Evolutionary conservation across 2,888 invertebrate genomes (phyloP), one percentile per base, ranked within the genome.

Genomic region (Sminthurinus aureus): DNA sequence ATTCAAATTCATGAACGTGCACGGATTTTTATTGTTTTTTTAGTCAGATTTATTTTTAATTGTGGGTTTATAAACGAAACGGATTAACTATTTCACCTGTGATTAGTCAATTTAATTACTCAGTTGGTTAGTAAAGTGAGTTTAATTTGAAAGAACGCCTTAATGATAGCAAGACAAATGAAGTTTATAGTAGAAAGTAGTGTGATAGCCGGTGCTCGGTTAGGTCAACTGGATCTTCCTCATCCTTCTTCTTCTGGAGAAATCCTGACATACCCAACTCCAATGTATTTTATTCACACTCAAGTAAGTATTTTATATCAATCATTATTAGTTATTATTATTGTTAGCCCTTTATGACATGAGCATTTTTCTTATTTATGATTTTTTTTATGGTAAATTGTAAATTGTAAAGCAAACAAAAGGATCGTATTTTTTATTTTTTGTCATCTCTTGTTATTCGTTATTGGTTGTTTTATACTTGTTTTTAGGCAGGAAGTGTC

Each of bases 401-500:
- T n/a, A n/a, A n/a, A n/a, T 24, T 75, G 75, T 69, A 4, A 24
- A 22, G 2, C 1, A 66, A n/a, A n/a, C 1, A n/a, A 1, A 38
- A 38, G 6, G 6, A 38, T 38, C 38, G 6, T 38, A 4, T 38
- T 38, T 38, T 38, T 38, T 38, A 4, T 38, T 38, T 38, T 38
- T 38, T 38, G 38, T 38, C 15, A 12, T 15, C 8, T 74, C 22
- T 26, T 73, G 15, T 26, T 38, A 76, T 58, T 52, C 12, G 3
- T n/a, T 76, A 3, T 52, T 76, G 50, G 20, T 51, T 26, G 24
- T 22, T 75, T 15, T 13, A 15, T 52, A 22, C 12, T 50, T 50
- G 18, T 78, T 89, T 92, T 82, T 90, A 95, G 94, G 93, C 94
- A 88, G 97, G 96, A 75, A 94, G 95, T 90, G 93, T 96, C 77